Evolutionary conservation across 1,140 invertebrate genomes (phyloP), one percentile per base, ranked within the genome.

Genomic region (Solen grandis): DNA sequence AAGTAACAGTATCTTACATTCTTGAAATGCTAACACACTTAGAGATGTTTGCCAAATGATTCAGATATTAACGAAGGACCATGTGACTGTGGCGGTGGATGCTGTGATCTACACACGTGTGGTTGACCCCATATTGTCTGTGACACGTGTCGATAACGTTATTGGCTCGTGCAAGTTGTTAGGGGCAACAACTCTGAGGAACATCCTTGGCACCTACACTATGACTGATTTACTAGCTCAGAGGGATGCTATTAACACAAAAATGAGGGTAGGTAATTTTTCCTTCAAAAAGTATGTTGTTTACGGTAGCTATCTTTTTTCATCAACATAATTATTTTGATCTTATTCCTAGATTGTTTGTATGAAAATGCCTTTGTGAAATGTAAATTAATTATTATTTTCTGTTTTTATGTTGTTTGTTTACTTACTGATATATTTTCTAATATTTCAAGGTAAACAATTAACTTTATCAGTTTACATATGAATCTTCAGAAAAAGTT

Each of bases 221-320:
- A 65, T 76, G 60, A 65, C 73, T n/a, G 73, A 76, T 22, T 50
- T 76, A 5, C 29, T 76, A 31, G 41, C 59, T 5, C 33, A 76
- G 25, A 38, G 73, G 10, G 73, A 63, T 16, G 60, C 63, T 2
- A 76, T 76, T 33, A 76, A 76, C 38, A 16, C 59, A 16, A 35
- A 65, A 36, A 76, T 76, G 41, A 76, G 65, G 73, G 73, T 76
- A 46, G n/a, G n/a, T n/a, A n/a, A n/a, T n/a, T n/a, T n/a, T n/a
- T n/a, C n/a, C n/a, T n/a, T n/a, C n/a, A n/a, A n/a, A n/a, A n/a
- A n/a, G n/a, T n/a, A n/a, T n/a, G n/a, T n/a, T n/a, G n/a, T n/a
- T n/a, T n/a, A n/a, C n/a, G n/a, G n/a, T n/a, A n/a, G n/a, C n/a
- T n/a, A n/a, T n/a, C n/a, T n/a, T n/a, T n/a, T n/a, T n/a, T n/a